Percentiles rank a stretch among this genome's conserved stretches.
Conservation (phyloP, 2,888 invertebrate genomes). For the Epinotia bilunana region DNA sequence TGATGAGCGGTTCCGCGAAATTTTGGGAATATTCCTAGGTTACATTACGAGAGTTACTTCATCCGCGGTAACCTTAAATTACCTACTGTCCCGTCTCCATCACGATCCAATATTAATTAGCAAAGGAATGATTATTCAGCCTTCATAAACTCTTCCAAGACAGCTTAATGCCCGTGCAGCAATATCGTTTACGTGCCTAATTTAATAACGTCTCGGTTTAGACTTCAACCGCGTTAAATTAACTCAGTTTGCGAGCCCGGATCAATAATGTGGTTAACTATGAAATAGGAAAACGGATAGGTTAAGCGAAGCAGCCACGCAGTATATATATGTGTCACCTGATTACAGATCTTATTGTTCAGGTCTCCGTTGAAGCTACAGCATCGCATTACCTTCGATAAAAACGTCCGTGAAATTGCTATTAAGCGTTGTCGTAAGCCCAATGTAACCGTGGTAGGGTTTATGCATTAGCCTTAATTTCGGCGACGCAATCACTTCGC, state of each 20-base stretch:
- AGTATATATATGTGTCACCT: conserved; percentile 16
- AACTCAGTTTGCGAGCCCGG: conserved; percentile 44
- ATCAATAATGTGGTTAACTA: conserved; percentile 37
- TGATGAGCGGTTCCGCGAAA: no score
- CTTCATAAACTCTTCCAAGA: conserved; percentile 40
- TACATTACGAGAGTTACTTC: no score
- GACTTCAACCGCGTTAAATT: conserved; percentile 52
- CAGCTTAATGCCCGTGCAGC: conserved; percentile 34
- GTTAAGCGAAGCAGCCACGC: background rate
- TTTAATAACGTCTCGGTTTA: conserved; percentile 48
- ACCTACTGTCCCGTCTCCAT: conserved; percentile 13
- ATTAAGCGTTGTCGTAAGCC: conserved; percentile 13
- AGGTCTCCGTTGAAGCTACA: conserved; percentile 10
- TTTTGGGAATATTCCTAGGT: no score
- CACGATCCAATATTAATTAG: conserved; percentile 26
- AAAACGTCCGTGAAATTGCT: background rate
- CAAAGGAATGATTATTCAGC: conserved; percentile 21
- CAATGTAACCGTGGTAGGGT: conserved; percentile 24
- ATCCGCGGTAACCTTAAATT: background rate
- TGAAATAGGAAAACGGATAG: conserved; percentile 33
- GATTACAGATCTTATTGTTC: conserved; percentile 15
- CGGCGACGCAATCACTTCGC: conserved; percentile 49
- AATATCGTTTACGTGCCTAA: conserved; percentile 38
- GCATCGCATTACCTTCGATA: background rate
- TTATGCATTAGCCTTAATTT: conserved; percentile 32